These are phyloP conservation scores for Opisthocomus hoazin DNA, from an alignment of 2,113 vertebrate species.

Conservation along the genomic window DNA sequence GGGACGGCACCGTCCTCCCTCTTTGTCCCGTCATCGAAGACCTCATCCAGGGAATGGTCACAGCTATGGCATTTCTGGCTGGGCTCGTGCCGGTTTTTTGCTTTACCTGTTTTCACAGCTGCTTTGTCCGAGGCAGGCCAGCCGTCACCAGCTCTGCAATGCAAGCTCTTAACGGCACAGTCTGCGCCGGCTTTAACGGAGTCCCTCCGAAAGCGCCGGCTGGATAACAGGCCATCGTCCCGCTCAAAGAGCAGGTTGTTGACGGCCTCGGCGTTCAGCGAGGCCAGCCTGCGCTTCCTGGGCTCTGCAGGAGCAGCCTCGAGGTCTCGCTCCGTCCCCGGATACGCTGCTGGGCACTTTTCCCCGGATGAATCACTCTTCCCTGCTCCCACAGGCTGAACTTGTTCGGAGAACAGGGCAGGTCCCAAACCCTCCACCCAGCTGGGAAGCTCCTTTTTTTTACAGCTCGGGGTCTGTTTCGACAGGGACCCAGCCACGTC, in stretches of 20 bases:
- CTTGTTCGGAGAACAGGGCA: conserved; percentile 41
- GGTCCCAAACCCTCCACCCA: conserved; percentile 62
- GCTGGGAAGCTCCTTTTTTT: conserved; percentile 52
- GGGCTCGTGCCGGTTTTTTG: conserved; percentile 49
- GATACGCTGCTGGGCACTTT: conserved; percentile 7
- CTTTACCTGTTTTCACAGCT: conserved; percentile 15
- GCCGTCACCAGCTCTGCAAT: conserved; percentile 37
- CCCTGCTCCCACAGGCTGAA: conserved; percentile 26
- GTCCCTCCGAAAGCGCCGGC: conserved; percentile 67
- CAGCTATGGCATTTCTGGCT: conserved; percentile 56
- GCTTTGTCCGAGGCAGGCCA: conserved; percentile 65
- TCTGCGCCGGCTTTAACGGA: conserved; percentile 31
- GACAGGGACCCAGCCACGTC: conserved; percentile 71
- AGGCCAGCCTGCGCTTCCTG: conserved; percentile 90
- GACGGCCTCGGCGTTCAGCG: conserved; percentile 95
- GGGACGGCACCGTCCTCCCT: conserved; percentile 54
- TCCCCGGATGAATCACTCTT: conserved; percentile 22
- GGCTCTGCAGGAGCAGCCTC: conserved; percentile 75
- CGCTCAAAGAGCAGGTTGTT: conserved; percentile 92
- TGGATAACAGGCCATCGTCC: conserved; percentile 60
- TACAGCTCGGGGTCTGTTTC: conserved; percentile 59
- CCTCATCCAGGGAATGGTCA: conserved; percentile 62
- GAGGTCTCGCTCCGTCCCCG: conserved; percentile 48
- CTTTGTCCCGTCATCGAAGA: conserved; percentile 68
- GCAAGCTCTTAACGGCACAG: conserved; percentile 59